Base-by-base conservation (phyloP, 2,888 invertebrate species). In the Caenorhabditis sulstoni region DNA sequence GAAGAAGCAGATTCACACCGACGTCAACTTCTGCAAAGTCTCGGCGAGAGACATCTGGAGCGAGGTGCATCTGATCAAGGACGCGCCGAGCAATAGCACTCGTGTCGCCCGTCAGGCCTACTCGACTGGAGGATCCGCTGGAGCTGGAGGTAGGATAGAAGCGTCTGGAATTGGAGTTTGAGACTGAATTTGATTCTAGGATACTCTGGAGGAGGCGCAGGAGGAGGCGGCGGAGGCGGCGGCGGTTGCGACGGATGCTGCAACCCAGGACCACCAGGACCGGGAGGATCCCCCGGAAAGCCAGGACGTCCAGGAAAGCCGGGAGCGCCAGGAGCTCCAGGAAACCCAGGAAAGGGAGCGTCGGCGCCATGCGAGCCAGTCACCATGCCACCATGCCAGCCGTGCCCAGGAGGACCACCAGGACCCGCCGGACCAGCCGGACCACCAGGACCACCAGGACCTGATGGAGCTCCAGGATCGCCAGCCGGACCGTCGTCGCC, bases 41-140 rank as follows among this genome's bases (percentile, higher is more conserved):
- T 87, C 88, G 47, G 89, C 89, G 61, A 87, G 87, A 62, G 88
- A 89, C 79, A 89, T 89, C 82, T 89, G 89, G 89, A 79, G 87
- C n/a, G 89, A 89, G 74, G 89, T 89, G 52, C 86, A 86, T 67
- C 65, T 83, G 23, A 84, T 89, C 64, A 89, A 87, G 79, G 83
- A 81, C 50, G 75, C 86, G 39, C 86, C 85, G 23, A 68, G 79
- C 39, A 73, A 82, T 55, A 85, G 68, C 79, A 80, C 85, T 57
- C 78, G 83, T 65, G 84, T 87, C 45, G 86, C 86, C 55, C 84
- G 89, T 79, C 89, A 89, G 74, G 77, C 87, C 16, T 80, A 80
- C 49, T 41, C 52, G 23, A 74, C 74, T 49, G 82, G 80, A 58
- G 71, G 59, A 64, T 67, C 20, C 39, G 75, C 53, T 41, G 67